Conservation (phyloP, 53 echinoderm and acorn worm genomes). For the Mesocentrotus franciscanus region DNA sequence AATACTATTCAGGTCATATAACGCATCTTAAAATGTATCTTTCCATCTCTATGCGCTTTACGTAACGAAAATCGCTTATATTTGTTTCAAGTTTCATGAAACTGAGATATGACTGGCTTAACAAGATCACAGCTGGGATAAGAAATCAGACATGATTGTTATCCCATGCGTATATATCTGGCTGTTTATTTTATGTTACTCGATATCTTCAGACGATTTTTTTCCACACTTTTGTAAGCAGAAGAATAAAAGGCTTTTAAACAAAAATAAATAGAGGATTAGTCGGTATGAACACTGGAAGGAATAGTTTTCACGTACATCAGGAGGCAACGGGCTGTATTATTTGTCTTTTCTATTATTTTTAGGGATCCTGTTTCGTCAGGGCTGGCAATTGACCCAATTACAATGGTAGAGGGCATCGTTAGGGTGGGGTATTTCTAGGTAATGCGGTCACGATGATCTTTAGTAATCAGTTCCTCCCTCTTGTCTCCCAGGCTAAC, state of each 20-base stretch:
- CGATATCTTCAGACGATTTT: neutral
- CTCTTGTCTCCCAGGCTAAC: neutral
- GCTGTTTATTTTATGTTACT: neutral
- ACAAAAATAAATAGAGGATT: constrained; percentile 5
- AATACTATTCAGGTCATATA: no score
- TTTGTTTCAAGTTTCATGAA: no score
- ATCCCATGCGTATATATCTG: neutral
- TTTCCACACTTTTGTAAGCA: neutral
- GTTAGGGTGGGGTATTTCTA: constrained; percentile 41
- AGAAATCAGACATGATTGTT: neutral
- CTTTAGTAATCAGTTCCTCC: neutral
- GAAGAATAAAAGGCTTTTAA: neutral
- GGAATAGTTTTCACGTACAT: neutral
- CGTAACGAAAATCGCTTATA: no score
- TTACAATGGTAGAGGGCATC: constrained; percentile 18
- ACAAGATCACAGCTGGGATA: neutral
- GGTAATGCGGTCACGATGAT: constrained; percentile 46
- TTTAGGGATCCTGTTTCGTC: constrained; percentile 47
- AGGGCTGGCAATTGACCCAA: constrained; percentile 52
- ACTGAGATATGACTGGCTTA: no score
- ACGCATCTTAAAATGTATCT: no score
- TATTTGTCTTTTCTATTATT: constrained; percentile 23
- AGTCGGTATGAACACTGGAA: neutral
- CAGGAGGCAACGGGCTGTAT: neutral
- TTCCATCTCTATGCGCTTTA: no score